Conservation (phyloP, 2,888 invertebrate species). For the Pheosia gnoma region DNA sequence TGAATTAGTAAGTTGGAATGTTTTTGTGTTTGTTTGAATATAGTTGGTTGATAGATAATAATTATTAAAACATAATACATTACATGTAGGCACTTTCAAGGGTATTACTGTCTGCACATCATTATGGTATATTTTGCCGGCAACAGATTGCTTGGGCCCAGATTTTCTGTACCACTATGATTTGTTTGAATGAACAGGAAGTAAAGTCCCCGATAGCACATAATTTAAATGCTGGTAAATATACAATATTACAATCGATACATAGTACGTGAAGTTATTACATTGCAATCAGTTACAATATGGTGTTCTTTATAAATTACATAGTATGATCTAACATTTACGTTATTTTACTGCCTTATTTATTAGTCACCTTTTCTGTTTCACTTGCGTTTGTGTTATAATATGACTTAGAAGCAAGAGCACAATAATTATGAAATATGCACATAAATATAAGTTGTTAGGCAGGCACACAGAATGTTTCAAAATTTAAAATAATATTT, state of each 20-base stretch:
- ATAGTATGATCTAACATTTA: conserved; percentile 29
- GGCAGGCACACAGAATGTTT: background rate
- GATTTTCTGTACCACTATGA: too few relatives aligned
- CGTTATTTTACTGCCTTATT: conserved; percentile 8
- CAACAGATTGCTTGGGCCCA: too few relatives aligned
- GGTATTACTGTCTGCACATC: too few relatives aligned
- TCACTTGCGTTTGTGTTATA: background rate
- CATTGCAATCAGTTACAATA: conserved; percentile 23
- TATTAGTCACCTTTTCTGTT: background rate
- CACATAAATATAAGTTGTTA: background rate
- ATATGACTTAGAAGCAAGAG: background rate
- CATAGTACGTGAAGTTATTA: conserved; percentile 19
- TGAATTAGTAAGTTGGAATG: conserved; percentile 52
- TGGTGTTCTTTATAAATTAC: conserved; percentile 39
- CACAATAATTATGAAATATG: background rate
- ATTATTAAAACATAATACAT: too few relatives aligned
- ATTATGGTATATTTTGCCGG: too few relatives aligned
- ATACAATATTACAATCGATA: conserved; percentile 26
- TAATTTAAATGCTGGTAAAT: conserved; percentile 12
- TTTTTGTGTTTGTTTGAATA: conserved; percentile 43
- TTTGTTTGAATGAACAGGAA: too few relatives aligned
- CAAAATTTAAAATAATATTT: too few relatives aligned
- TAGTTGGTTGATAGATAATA: background rate
- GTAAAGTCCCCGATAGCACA: background rate
- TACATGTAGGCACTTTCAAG: too few relatives aligned